Conservation (phyloP, 2,797 vertebrate species). For the Arctocebus calabarensis region DNA sequence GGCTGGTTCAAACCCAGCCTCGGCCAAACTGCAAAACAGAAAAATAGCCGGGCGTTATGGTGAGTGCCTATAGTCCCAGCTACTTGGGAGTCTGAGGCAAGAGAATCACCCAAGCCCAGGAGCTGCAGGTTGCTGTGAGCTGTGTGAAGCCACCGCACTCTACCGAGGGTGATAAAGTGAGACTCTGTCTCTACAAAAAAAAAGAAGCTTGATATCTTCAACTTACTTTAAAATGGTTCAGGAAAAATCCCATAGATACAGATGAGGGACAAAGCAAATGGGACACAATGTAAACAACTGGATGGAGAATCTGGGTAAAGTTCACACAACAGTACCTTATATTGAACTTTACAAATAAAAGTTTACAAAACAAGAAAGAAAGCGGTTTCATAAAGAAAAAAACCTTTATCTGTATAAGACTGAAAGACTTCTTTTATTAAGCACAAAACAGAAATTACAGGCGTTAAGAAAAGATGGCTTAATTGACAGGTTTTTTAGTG, state of each 20-base stretch:
- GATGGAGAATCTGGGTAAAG: neutral
- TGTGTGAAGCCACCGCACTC: too few relatives aligned
- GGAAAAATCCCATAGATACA: neutral
- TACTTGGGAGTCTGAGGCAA: too few relatives aligned
- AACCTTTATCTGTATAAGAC: neutral
- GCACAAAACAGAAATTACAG: constrained; percentile 53
- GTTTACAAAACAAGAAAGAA: neutral
- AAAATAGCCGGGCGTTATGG: too few relatives aligned
- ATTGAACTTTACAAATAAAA: constrained; percentile 38
- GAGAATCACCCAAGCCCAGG: too few relatives aligned
- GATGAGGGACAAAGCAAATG: neutral
- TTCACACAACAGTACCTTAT: neutral
- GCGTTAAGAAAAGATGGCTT: neutral
- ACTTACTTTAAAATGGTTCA: neutral
- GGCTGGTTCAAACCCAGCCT: too few relatives aligned
- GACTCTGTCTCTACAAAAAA: too few relatives aligned
- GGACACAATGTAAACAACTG: neutral
- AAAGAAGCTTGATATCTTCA: neutral
- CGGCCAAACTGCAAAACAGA: too few relatives aligned
- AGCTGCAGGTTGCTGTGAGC: too few relatives aligned
- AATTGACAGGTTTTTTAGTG: neutral
- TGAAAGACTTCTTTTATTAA: constrained; percentile 17
- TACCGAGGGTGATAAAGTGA: too few relatives aligned
- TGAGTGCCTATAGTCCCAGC: too few relatives aligned
- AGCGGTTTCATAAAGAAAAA: constrained; percentile 7